Conservation (phyloP, 2,888 invertebrate genomes). For the Meandrusa payeni region DNA sequence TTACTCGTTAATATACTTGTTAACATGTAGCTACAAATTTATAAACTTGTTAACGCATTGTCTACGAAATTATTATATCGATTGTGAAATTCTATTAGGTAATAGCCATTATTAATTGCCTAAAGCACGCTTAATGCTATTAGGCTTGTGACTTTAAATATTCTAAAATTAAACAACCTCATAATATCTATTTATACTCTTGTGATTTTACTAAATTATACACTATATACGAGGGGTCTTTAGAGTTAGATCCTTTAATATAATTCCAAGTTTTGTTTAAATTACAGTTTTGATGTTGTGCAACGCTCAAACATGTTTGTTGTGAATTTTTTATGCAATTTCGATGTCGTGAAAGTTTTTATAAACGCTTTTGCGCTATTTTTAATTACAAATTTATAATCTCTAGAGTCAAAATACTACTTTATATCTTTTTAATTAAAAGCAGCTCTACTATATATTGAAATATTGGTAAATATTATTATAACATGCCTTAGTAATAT, state of each 20-base stretch:
- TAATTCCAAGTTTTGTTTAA: constrained; percentile 25
- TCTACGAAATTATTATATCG: constrained; percentile 1
- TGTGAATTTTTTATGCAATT: constrained; percentile 61
- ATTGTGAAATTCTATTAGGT: constrained; percentile 20
- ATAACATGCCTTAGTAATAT: too few species aligned
- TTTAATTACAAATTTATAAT: constrained; percentile 48
- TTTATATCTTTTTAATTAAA: constrained; percentile 27
- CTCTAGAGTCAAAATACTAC: constrained; percentile 39
- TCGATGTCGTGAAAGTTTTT: constrained; percentile 69
- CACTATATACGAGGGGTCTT: constrained; percentile 7
- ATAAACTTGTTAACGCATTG: too few species aligned
- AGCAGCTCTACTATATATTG: constrained; percentile 5
- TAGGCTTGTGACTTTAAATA: constrained; percentile 23
- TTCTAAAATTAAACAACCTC: constrained; percentile 9
- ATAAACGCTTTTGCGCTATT: constrained; percentile 76
- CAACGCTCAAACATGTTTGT: constrained; percentile 50
- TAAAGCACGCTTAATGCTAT: constrained; percentile 27
- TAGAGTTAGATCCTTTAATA: constrained; percentile 23
- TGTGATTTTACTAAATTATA: constrained; percentile 27
- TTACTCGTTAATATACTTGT: too few species aligned
- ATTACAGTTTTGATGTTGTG: constrained; percentile 38
- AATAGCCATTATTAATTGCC: constrained; percentile 9
- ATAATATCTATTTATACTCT: constrained; percentile 35
- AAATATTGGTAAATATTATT: too few species aligned
- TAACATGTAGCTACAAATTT: too few species aligned